A percentile compares a stretch with the other conserved stretches of the same genome.
These are phyloP conservation scores for Diacarnus erythraeanus DNA, from an alignment of 37 sponge, comb jelly and placozoan genomes.

Conservation along the genomic window DNA sequence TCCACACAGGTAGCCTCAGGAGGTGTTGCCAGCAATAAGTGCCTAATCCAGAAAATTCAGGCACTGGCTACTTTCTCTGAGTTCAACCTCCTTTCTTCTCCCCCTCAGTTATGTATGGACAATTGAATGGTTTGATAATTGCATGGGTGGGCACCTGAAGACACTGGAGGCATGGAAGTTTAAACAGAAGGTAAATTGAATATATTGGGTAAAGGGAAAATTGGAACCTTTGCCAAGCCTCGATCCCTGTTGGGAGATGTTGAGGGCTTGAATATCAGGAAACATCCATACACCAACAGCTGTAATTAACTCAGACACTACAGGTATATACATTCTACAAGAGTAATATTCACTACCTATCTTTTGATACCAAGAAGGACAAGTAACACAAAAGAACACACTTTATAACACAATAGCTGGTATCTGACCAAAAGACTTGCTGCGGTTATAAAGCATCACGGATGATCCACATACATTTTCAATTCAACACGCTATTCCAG, in stretches of 20 bases:
- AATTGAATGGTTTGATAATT: conserved; percentile 94
- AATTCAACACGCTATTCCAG: too few relatives aligned
- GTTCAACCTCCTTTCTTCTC: conserved; percentile 46
- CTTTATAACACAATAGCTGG: too few relatives aligned
- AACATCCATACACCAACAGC: too few relatives aligned
- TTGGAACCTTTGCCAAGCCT: conserved; percentile 39
- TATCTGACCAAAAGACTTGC: too few relatives aligned
- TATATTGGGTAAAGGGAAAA: background rate
- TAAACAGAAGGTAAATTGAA: background rate
- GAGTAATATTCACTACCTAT: too few relatives aligned
- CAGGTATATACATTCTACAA: too few relatives aligned
- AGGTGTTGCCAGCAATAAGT: conserved; percentile 77
- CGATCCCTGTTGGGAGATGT: conserved; percentile 60
- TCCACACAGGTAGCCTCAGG: conserved; percentile 82
- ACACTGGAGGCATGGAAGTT: background rate
- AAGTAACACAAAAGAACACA: too few relatives aligned
- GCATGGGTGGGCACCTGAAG: conserved; percentile 73
- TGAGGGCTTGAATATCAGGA: background rate
- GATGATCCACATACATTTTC: too few relatives aligned
- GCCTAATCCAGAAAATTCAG: conserved; percentile 25
- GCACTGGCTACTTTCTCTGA: conserved; percentile 2
- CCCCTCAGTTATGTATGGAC: conserved; percentile 75
- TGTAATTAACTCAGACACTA: too few relatives aligned
- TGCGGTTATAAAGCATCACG: too few relatives aligned
- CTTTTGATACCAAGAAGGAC: too few relatives aligned